Percentiles rank a stretch among this genome's conserved stretches.
Evolutionary conservation across 2,113 vertebrate genomes (phyloP).

Genomic region (Rana temporaria): DNA sequence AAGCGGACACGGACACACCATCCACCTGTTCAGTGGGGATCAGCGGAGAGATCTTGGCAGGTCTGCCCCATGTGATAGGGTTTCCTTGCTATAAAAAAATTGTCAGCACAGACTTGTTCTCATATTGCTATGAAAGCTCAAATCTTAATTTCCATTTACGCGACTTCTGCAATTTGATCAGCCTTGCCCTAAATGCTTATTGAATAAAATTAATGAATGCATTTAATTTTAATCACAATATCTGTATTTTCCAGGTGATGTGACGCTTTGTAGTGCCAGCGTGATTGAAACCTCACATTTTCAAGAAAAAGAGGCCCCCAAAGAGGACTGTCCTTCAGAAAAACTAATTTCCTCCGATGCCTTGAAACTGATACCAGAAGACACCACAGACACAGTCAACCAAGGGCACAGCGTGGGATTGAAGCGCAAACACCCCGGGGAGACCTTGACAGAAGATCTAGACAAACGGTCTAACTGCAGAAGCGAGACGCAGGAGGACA

Average conservation of each 20-base stretch:
- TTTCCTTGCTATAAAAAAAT: too few species aligned
- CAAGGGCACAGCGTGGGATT: conserved; percentile 73
- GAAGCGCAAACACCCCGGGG: conserved; percentile 79
- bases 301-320: conserved; percentile 69
- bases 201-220: background rate
- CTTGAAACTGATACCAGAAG: conserved; percentile 58
- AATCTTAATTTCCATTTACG: too few species aligned
- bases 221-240: background rate
- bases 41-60: too few species aligned
- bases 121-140: too few species aligned
- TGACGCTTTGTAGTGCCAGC: conserved; percentile 66
- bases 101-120: too few species aligned
- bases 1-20: too few species aligned
- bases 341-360: conserved; percentile 67
- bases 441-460: conserved; percentile 71
- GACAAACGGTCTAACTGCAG: conserved; percentile 67
- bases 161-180: too few species aligned
- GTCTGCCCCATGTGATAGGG: too few species aligned
- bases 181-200: too few species aligned
- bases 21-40: too few species aligned
- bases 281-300: conserved; percentile 68
- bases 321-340: conserved; percentile 73
- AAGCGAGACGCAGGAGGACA: conserved; percentile 75
- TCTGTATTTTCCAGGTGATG: conserved; percentile 66
- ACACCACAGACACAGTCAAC: conserved; percentile 63